phyloP scores from a whole-genome alignment of 2,797 vertebrate genomes.

The Coendou prehensilis region DNA sequence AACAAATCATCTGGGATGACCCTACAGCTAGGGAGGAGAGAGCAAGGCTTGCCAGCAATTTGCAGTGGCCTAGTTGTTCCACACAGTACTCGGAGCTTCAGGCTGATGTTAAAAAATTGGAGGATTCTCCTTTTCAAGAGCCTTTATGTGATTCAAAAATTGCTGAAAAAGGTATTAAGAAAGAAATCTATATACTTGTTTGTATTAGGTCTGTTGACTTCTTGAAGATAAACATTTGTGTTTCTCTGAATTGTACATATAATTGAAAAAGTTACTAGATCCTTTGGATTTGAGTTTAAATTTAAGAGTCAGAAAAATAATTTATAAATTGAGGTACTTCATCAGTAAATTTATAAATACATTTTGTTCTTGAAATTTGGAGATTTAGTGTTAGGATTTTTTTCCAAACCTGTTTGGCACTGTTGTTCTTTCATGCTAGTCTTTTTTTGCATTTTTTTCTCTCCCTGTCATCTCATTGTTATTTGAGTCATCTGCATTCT shows the following conservation, averaged over 20 bases:
- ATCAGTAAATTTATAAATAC: conserved; percentile 37
- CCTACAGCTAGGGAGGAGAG: conserved; percentile 98
- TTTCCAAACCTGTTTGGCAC: neutral
- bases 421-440: neutral
- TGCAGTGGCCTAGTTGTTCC: conserved; percentile 97
- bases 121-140: conserved; percentile 86
- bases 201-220: conserved; percentile 28
- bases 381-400: conserved; percentile 56
- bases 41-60: conserved; percentile 96
- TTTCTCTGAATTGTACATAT: conserved; percentile 37
- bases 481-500: conserved; percentile 1
- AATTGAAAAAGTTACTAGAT: neutral
- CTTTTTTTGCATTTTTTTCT: conserved; percentile 47
- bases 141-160: conserved; percentile 93
- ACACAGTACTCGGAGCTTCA: conserved; percentile 93
- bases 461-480: neutral
- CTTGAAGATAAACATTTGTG: neutral
- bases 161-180: conserved; percentile 92
- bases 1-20: conserved; percentile 99
- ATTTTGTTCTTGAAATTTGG: conserved; percentile 32
- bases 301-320: conserved; percentile 45
- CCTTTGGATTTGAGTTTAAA: conserved; percentile 46
- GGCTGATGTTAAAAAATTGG: conserved; percentile 73
- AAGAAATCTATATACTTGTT: conserved; percentile 27
- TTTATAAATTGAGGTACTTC: conserved; percentile 15